Percentiles rank a stretch among this genome's conserved stretches.
phyloP scores from a whole-genome alignment of 2,888 invertebrate species.

The Agonopterix arenella region DNA sequence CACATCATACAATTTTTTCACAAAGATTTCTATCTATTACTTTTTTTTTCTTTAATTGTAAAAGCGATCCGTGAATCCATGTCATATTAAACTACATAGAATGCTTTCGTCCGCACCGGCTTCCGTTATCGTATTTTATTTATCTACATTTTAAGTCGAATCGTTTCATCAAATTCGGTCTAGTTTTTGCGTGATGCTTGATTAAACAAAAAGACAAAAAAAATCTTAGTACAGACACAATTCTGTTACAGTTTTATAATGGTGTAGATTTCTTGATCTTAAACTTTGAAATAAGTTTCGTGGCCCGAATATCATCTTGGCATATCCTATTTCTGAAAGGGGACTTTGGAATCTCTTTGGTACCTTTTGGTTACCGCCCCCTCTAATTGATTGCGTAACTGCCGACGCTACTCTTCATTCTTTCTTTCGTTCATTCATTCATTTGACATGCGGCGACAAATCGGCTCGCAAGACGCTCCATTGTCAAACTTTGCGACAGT shows the following conservation, averaged over 20 bases:
- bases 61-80: too few species aligned
- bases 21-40: too few species aligned
- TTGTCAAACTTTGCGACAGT: constrained; percentile 9
- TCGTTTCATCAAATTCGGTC: background rate
- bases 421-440: constrained; percentile 37
- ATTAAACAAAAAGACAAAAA: too few species aligned
- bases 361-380: constrained; percentile 30
- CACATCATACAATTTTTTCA: too few species aligned
- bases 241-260: background rate
- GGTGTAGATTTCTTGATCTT: background rate
- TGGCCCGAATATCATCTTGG: constrained; percentile 24
- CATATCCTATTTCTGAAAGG: constrained; percentile 23
- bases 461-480: constrained; percentile 28
- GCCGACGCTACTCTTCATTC: constrained; percentile 39
- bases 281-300: constrained; percentile 15
- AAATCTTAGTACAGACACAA: background rate
- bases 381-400: constrained; percentile 71
- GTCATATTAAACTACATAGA: too few species aligned
- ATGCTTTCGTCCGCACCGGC: too few species aligned
- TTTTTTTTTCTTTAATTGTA: too few species aligned
- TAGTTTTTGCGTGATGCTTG: background rate
- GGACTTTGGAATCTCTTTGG: constrained; percentile 20
- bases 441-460: constrained; percentile 68
- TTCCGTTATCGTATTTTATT: too few species aligned
- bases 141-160: background rate